Evolutionary conservation across 2,113 vertebrate genomes (phyloP).

Genomic region (Gymnogyps californianus): DNA sequence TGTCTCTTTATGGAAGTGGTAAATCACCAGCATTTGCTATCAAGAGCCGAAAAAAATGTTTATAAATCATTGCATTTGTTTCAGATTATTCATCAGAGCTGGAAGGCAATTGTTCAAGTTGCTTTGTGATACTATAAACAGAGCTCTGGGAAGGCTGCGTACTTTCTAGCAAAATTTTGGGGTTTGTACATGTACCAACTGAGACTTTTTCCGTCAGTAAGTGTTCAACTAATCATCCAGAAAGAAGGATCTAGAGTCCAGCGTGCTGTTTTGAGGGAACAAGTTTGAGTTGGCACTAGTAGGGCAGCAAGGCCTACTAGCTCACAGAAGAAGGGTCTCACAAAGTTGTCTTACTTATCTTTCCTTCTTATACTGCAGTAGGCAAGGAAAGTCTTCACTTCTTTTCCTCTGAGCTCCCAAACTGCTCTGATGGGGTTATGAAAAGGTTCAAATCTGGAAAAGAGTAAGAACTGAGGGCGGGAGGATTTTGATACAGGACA

Average conservation of each 20-base stretch:
- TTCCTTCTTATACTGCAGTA: not conserved
- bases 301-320: not conserved
- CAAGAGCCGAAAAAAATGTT: conserved; percentile 37
- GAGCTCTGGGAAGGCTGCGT: not conserved
- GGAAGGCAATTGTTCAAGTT: conserved; percentile 17
- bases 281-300: not conserved
- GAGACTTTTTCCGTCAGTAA: not conserved
- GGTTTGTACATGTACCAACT: not conserved
- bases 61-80: conserved; percentile 42
- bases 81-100: conserved; percentile 57
- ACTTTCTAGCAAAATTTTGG: not conserved
- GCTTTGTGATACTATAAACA: conserved; percentile 47
- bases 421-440: not conserved
- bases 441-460: not conserved
- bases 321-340: not conserved
- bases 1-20: not conserved
- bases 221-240: not conserved
- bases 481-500: not conserved
- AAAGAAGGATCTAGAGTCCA: not conserved
- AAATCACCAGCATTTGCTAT: conserved; percentile 16
- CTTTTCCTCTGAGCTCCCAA: not conserved
- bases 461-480: not conserved
- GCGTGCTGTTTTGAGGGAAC: not conserved
- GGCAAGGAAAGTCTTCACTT: not conserved
- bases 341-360: not conserved